A percentile compares a stretch with the other conserved stretches of the same genome.
Evolutionary conservation across 1,140 invertebrate genomes (phyloP).

Genomic region (Lepidotrigona ventralis): DNA sequence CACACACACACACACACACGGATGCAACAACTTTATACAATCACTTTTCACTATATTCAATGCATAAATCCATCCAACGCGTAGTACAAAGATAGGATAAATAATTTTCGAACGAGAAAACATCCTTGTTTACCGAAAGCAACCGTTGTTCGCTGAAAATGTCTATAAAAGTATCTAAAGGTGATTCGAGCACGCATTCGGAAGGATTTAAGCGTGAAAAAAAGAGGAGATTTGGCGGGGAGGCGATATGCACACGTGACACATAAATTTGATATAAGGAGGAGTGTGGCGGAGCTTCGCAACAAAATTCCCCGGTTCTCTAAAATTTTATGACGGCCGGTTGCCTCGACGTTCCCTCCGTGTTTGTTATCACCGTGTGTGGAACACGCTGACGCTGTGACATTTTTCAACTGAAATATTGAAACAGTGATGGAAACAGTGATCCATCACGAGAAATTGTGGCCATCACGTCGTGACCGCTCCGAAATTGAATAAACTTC

Average conservation of each 20-base stretch:
- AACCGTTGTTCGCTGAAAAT: not conserved
- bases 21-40: too few species aligned
- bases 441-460: not conserved
- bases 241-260: too few species aligned
- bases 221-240: not conserved
- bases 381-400: not conserved
- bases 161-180: too few species aligned
- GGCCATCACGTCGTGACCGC: too few species aligned
- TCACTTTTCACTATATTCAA: too few species aligned
- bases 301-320: conserved; percentile 1
- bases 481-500: not conserved
- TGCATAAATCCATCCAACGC: too few species aligned
- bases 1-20: too few species aligned
- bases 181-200: not conserved
- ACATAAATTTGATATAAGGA: not conserved
- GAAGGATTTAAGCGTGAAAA: accelerated
- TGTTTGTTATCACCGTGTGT: not conserved
- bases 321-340: conserved; percentile 10
- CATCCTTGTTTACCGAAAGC: too few species aligned
- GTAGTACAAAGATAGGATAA: not conserved
- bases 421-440: not conserved
- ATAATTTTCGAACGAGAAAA: not conserved
- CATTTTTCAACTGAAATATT: not conserved
- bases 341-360: too few species aligned
- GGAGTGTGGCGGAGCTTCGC: not conserved